phyloP scores from a whole-genome alignment of 2,797 vertebrate genomes.

The Sphenodon punctatus region DNA sequence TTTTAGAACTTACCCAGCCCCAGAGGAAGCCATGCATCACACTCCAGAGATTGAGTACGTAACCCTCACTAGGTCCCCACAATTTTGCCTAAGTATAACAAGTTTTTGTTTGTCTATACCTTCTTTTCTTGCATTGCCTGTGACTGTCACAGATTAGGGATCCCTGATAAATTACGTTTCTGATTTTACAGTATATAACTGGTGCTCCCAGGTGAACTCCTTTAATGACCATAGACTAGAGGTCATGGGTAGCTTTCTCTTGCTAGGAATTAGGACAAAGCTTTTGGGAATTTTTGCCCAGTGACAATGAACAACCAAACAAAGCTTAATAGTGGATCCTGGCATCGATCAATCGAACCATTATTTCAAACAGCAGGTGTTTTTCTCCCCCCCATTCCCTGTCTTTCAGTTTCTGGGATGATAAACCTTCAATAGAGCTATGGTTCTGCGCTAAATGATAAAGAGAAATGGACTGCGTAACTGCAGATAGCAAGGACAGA shows the following conservation, averaged over 20 bases:
- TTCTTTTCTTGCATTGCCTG: neutral
- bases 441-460: conserved; percentile 49
- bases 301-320: neutral
- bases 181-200: neutral
- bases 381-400: conserved; percentile 45
- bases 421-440: conserved; percentile 33
- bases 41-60: too few relatives aligned
- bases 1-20: too few relatives aligned
- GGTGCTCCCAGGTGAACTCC: neutral
- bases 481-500: conserved; percentile 40
- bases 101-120: neutral
- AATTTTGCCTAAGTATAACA: neutral
- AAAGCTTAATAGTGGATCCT: neutral
- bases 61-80: too few relatives aligned
- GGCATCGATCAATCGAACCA: conserved; percentile 21
- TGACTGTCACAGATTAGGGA: neutral
- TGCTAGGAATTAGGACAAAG: neutral
- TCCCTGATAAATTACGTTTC: neutral
- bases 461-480: conserved; percentile 45
- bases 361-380: conserved; percentile 25
- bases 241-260: fast-evolving
- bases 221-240: neutral
- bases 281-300: neutral
- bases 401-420: conserved; percentile 32
- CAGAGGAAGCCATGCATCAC: too few relatives aligned